Evolutionary conservation across 2,888 invertebrate species (phyloP).

Genomic region (Halocaridina rubra): DNA sequence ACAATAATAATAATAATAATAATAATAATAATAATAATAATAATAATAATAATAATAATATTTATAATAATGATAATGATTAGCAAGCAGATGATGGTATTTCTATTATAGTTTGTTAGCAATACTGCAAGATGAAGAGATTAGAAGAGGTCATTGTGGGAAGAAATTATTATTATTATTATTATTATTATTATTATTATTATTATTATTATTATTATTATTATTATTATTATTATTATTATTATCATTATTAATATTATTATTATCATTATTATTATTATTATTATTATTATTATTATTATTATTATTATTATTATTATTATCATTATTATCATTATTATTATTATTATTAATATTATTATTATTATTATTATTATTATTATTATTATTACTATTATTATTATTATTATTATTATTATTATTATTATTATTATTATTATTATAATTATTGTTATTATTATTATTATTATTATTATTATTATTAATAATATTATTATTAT

Average conservation of each 20-base stretch:
- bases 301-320: background rate
- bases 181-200: too few relatives aligned
- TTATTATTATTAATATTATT: constrained; percentile 22
- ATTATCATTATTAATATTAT: background rate
- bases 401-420: background rate
- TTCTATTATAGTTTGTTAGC: too few relatives aligned
- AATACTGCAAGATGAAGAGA: too few relatives aligned
- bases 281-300: background rate
- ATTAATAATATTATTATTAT: constrained; percentile 15
- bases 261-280: constrained; percentile 20
- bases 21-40: constrained; percentile 26
- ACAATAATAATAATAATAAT: constrained; percentile 15
- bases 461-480: constrained; percentile 20
- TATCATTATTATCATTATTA: constrained; percentile 13
- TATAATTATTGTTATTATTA: constrained; percentile 13
- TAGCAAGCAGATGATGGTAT: too few relatives aligned
- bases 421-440: background rate
- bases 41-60: background rate
- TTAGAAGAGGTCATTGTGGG: background rate
- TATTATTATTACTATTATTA: background rate
- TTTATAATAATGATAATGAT: too few relatives aligned
- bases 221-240: background rate
- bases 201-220: background rate
- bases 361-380: constrained; percentile 2
- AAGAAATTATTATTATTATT: background rate